Evolutionary conservation across 2,888 invertebrate genomes (phyloP), one percentile per base, ranked within the genome.

Genomic region (Anorthoa munda): DNA sequence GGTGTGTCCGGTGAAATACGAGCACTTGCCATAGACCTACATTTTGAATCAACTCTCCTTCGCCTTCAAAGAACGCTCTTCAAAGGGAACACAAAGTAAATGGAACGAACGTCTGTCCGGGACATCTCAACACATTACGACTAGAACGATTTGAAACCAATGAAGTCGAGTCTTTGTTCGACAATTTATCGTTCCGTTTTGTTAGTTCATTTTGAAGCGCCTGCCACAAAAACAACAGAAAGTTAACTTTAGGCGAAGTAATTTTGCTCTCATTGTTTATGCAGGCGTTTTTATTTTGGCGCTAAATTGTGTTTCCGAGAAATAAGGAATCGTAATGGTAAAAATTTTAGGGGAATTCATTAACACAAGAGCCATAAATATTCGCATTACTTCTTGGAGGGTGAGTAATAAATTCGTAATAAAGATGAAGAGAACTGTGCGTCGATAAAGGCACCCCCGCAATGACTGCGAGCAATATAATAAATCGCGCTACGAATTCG

Each of bases 401-500:
- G 87, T 83, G 83, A 70, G 92, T 89, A 92, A 93, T 95, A 94
- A 94, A 94, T 93, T 90, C 86, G 90, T 90, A 92, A 94, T 94
- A 94, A 94, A 94, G 89, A 91, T 83, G 82, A 87, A 83, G 87
- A 89, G 88, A 90, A 88, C 72, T 86, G 87, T 85, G 87, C 85
- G 88, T 87, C 86, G 90, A 90, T 92, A 92, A 91, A 87, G 87
- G 87, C 86, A 90, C 92, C 92, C 66, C 80, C 86, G 73, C 84
- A 82, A 83, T 82, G 81, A 88, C 79, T 72, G 76, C 53, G 67
- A 59, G 75, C 73, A 53, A 78, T 83, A 79, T 79, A 75, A 59
- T 75, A 86, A 87, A 85, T 88, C 88, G 89, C 89, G 89, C 86
- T 87, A 90, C 89, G 85, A 90, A 91, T 90, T 88, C 89, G 89